Percentiles rank a stretch among this genome's conserved stretches.
Evolutionary conservation across 2,888 invertebrate species (phyloP).

Genomic region (Saturnia pavonia): DNA sequence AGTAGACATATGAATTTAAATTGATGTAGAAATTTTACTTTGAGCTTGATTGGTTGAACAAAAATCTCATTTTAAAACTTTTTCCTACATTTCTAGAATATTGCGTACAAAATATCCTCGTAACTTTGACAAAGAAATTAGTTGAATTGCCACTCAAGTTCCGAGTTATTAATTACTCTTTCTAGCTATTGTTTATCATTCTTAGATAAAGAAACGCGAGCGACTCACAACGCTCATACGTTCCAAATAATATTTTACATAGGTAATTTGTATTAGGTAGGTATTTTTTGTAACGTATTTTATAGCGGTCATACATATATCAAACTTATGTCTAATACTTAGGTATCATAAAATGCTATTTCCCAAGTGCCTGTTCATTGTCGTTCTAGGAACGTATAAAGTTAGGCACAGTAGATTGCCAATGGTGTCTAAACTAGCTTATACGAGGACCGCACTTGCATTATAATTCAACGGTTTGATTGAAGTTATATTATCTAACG

Average conservation of each 20-base stretch:
- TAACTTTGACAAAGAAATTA: too few species aligned
- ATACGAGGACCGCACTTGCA: constrained; percentile 56
- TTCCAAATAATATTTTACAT: too few species aligned
- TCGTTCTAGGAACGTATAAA: constrained; percentile 17
- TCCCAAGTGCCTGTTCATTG: neutral
- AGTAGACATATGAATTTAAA: too few species aligned
- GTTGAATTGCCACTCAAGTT: too few species aligned
- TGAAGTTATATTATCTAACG: constrained; percentile 76
- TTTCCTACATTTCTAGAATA: too few species aligned
- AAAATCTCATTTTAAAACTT: neutral
- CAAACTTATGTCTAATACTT: neutral
- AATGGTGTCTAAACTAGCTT: constrained; percentile 63
- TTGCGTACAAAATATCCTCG: too few species aligned
- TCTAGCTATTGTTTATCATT: too few species aligned
- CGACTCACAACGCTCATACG: too few species aligned
- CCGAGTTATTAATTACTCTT: too few species aligned
- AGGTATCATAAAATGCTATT: neutral
- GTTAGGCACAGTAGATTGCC: constrained; percentile 50
- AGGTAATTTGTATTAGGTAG: too few species aligned
- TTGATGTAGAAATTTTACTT: neutral
- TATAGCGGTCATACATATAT: neutral
- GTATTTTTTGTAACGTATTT: neutral
- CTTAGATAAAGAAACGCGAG: too few species aligned
- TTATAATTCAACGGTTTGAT: constrained; percentile 74
- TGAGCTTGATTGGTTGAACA: neutral